phyloP scores from a whole-genome alignment of 2,888 invertebrate species.

The Andrena praecox region DNA sequence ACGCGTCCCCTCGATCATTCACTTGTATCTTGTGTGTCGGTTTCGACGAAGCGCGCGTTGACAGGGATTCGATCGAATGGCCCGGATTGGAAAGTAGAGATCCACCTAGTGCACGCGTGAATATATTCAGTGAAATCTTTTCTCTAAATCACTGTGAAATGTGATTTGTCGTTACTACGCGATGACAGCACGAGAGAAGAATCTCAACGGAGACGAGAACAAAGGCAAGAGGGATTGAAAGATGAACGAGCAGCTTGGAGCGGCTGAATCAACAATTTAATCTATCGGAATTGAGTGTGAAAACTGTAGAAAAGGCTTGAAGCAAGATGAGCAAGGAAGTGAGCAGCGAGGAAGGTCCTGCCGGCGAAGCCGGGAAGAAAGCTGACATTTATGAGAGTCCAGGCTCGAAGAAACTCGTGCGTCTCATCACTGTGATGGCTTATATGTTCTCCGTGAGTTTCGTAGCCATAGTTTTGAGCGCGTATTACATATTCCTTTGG shows the following conservation, averaged over 20 bases:
- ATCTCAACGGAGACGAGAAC: neutral
- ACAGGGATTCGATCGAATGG: slow-evolving; percentile 5
- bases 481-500: slow-evolving; percentile 94
- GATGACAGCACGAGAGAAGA: slow-evolving; percentile 9
- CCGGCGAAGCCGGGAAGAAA: slow-evolving; percentile 36
- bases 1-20: slow-evolving; percentile 34
- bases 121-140: neutral
- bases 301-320: neutral
- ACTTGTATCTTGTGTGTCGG: neutral
- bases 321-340: slow-evolving; percentile 68
- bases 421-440: slow-evolving; percentile 92
- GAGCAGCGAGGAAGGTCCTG: slow-evolving; percentile 30
- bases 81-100: neutral
- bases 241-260: neutral
- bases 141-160: neutral
- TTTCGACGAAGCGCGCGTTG: neutral
- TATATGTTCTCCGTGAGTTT: slow-evolving; percentile 94
- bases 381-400: slow-evolving; percentile 76
- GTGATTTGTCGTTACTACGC: neutral
- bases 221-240: neutral
- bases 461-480: slow-evolving; percentile 92
- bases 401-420: slow-evolving; percentile 84
- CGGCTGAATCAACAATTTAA: neutral
- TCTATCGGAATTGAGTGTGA: neutral
- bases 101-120: neutral